Percentiles rank a stretch among this genome's conserved stretches.
These are phyloP conservation scores for Gymnoscopelus braueri DNA, from an alignment of 2,797 vertebrate genomes.

Conservation along the genomic window DNA sequence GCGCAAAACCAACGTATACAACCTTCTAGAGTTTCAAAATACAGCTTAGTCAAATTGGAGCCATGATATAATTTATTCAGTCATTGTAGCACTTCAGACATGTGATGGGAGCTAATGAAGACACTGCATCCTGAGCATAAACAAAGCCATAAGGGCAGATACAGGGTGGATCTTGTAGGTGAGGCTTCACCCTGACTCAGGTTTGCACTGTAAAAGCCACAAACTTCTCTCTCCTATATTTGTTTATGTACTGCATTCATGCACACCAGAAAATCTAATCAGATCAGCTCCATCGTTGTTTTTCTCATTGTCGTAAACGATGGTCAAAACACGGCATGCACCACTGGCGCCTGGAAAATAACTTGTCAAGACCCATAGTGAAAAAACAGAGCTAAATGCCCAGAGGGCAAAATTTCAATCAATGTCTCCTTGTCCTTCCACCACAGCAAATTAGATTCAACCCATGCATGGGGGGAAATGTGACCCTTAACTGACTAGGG, in stretches of 20 bases:
- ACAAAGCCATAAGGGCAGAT: no score
- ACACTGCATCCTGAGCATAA: no score
- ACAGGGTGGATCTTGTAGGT: no score
- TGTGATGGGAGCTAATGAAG: no score
- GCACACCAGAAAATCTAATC: slow-evolving; percentile 27
- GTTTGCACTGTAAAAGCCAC: not conserved
- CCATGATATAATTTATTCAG: no score
- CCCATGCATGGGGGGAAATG: slow-evolving; percentile 75
- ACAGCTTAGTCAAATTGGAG: no score
- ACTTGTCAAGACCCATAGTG: slow-evolving; percentile 81
- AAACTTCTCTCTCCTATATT: not conserved
- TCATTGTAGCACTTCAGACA: no score
- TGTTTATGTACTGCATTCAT: slow-evolving; percentile 11
- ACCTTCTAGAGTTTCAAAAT: no score
- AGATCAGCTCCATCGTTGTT: slow-evolving; percentile 44
- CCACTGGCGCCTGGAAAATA: slow-evolving; percentile 74
- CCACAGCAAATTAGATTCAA: slow-evolving; percentile 83
- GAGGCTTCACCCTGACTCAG: not conserved
- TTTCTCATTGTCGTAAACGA: slow-evolving; percentile 68
- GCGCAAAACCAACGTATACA: no score
- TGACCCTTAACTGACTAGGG: slow-evolving; percentile 82
- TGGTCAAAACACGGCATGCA: slow-evolving; percentile 69
- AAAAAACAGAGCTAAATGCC: slow-evolving; percentile 76
- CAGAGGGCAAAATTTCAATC: slow-evolving; percentile 82
- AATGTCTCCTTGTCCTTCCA: slow-evolving; percentile 87